A percentile compares a stretch with the other conserved stretches of the same genome.
phyloP scores from a whole-genome alignment of 2,113 vertebrate genomes.

The Petaurus breviceps region DNA sequence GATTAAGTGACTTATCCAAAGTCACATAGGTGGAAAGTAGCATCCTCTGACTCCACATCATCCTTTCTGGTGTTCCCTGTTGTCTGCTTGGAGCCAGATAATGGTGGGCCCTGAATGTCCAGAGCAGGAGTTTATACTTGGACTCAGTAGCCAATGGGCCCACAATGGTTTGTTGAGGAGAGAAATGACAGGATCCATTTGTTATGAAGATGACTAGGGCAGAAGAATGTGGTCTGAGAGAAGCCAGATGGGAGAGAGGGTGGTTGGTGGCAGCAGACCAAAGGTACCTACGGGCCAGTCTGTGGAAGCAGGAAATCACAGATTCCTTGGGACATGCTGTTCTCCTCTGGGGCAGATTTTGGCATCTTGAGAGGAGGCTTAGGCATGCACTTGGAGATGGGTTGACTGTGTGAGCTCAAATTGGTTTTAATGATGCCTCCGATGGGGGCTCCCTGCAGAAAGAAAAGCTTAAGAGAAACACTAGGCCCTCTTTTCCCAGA shows the following conservation, averaged over 20 bases:
- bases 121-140: neutral
- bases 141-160: neutral
- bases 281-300: neutral
- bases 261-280: neutral
- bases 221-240: neutral
- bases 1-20: neutral
- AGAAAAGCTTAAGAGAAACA: neutral
- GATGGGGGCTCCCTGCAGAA: neutral
- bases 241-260: neutral
- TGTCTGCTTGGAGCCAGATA: neutral
- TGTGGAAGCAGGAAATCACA: neutral
- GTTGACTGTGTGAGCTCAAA: neutral
- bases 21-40: neutral
- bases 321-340: neutral
- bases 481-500: slow-evolving; percentile 57
- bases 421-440: neutral
- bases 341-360: neutral
- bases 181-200: neutral
- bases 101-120: neutral
- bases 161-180: neutral
- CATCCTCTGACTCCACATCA: neutral
- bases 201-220: neutral
- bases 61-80: too few relatives aligned
- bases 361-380: neutral
- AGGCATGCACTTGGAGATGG: neutral